phyloP scores from a whole-genome alignment of 2,797 vertebrate species.

The Brachyrhaphis roseni region DNA sequence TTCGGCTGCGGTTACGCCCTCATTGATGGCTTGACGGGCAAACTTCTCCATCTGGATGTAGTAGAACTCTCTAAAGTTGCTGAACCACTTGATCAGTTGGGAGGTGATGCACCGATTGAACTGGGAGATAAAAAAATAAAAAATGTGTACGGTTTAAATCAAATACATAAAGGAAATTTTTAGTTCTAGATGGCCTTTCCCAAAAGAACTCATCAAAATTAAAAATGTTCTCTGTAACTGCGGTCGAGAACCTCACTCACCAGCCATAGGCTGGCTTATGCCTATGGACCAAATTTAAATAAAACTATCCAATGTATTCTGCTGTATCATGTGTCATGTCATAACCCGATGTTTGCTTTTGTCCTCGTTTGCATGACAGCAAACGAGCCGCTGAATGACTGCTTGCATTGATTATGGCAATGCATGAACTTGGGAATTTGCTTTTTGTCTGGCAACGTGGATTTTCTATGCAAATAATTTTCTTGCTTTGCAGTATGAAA shows the following conservation, averaged over 20 bases:
- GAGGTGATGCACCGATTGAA: slow-evolving; percentile 98
- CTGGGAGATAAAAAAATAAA: slow-evolving; percentile 58
- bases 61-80: slow-evolving; percentile 98
- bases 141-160: not conserved
- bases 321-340: slow-evolving; percentile 5
- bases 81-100: slow-evolving; percentile 99
- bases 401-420: slow-evolving; percentile 16
- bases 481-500: not conserved
- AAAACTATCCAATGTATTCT: slow-evolving; percentile 11
- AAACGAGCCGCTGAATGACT: slow-evolving; percentile 19
- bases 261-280: not conserved
- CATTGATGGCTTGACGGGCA: slow-evolving; percentile 93
- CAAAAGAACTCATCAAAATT: not conserved
- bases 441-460: slow-evolving; percentile 5
- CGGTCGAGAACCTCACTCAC: not conserved
- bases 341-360: slow-evolving; percentile 37
- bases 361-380: slow-evolving; percentile 45
- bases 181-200: not conserved
- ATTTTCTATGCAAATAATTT: slow-evolving; percentile 19
- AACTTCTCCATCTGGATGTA: slow-evolving; percentile 99
- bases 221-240: not conserved
- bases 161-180: not conserved
- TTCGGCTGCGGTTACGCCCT: slow-evolving; percentile 88
- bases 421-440: slow-evolving; percentile 11
- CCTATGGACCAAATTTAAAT: slow-evolving; percentile 3